Percentiles rank a stretch among this genome's conserved stretches.
These are phyloP conservation scores for Ptyas mucosa DNA, from an alignment of 2,113 vertebrate species.

Conservation along the genomic window DNA sequence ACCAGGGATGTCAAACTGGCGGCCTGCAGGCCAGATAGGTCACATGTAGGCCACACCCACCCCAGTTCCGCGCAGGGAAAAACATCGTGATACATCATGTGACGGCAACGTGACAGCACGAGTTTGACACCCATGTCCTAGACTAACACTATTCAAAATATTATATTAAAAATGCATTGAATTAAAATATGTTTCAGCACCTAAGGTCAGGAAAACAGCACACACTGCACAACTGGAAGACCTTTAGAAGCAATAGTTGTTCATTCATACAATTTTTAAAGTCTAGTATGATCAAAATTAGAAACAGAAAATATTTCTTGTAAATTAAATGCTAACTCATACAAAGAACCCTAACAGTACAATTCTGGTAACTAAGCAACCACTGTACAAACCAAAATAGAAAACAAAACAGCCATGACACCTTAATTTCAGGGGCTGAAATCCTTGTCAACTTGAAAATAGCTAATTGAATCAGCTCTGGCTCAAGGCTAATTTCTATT, in stretches of 20 bases:
- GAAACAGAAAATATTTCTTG: not conserved
- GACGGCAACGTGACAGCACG: no score
- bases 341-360: not conserved
- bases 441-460: not conserved
- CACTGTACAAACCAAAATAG: not conserved
- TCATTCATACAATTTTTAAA: not conserved
- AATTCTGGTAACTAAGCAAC: not conserved
- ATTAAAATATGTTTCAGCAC: no score
- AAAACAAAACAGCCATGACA: not conserved
- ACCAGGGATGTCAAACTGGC: no score
- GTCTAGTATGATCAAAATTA: not conserved
- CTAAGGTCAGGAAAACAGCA: not conserved
- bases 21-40: no score
- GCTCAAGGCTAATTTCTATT: not conserved
- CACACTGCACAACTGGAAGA: not conserved
- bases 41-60: no score
- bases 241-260: not conserved
- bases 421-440: not conserved
- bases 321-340: fast-evolving
- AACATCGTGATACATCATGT: no score
- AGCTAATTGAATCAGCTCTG: not conserved
- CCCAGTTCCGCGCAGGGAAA: no score
- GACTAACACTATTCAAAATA: no score
- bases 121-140: no score
- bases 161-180: no score